Percentiles rank a stretch among this genome's conserved stretches.
Evolutionary conservation across 2,797 vertebrate genomes (phyloP).

Genomic region (Gouania willdenowi): DNA sequence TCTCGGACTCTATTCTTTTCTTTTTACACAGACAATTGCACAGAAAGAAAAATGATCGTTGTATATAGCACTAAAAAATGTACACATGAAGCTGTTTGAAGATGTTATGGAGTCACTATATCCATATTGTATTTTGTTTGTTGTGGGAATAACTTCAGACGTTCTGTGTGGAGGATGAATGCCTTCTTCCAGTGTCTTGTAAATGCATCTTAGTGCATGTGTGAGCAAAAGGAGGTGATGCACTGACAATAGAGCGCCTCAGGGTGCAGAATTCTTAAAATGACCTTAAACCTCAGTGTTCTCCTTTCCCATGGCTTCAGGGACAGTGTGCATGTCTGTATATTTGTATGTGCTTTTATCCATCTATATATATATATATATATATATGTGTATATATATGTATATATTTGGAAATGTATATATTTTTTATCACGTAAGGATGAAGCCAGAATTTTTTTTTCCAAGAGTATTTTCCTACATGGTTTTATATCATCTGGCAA

Average conservation of each 20-base stretch:
- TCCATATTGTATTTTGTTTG: constrained; percentile 58
- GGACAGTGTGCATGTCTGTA: constrained; percentile 54
- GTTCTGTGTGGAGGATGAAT: constrained; percentile 19
- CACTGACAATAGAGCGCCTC: constrained; percentile 78
- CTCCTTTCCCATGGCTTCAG: constrained; percentile 79
- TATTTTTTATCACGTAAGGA: constrained; percentile 2
- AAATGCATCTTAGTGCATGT: constrained; percentile 38
- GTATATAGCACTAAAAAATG: constrained; percentile 11
- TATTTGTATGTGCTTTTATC: constrained; percentile 28
- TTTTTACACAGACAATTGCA: neutral
- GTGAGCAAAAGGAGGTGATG: constrained; percentile 50
- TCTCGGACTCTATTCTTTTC: constrained; percentile 4
- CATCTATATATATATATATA: neutral
- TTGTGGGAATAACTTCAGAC: constrained; percentile 6
- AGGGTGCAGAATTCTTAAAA: constrained; percentile 82
- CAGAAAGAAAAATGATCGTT: constrained; percentile 26
- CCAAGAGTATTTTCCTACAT: too few relatives aligned
- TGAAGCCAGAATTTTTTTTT: too few relatives aligned
- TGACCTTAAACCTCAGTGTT: constrained; percentile 83
- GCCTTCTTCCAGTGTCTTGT: constrained; percentile 32
- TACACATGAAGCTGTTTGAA: constrained; percentile 30
- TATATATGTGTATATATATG: constrained; percentile 11
- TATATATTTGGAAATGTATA: constrained; percentile 20
- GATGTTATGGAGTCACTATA: constrained; percentile 70
- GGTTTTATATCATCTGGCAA: neutral